Percentiles rank a stretch among this genome's conserved stretches.
Conservation (phyloP, 2,113 vertebrate genomes). For the Copsychus sechellarum region DNA sequence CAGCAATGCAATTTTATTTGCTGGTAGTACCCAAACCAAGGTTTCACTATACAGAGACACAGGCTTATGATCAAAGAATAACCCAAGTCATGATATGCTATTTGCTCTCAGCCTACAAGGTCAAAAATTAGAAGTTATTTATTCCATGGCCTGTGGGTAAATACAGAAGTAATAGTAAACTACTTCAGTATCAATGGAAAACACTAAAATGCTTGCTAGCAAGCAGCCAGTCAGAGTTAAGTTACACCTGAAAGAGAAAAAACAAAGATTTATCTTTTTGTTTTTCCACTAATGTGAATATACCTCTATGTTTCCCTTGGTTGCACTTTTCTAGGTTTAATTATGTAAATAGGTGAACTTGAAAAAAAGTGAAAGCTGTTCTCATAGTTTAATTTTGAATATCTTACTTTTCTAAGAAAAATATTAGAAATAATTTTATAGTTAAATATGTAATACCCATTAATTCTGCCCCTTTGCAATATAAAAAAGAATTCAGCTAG, state of each 20-base stretch:
- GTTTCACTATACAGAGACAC: not conserved
- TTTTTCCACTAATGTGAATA: not conserved
- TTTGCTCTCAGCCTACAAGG: not conserved
- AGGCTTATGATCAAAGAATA: not conserved
- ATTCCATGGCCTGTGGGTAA: not conserved
- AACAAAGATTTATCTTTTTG: not conserved
- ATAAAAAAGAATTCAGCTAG: not conserved
- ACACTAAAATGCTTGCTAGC: not conserved
- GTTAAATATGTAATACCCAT: not conserved
- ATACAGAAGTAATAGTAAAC: not conserved
- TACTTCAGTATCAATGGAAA: not conserved
- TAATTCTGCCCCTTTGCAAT: not conserved
- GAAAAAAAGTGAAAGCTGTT: not conserved
- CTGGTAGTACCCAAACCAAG: not conserved
- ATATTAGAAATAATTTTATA: not conserved
- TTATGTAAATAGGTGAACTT: not conserved
- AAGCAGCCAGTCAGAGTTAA: not conserved
- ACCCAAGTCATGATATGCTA: not conserved
- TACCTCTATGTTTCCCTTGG: not conserved
- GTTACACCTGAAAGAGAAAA: not conserved
- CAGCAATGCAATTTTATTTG: not conserved
- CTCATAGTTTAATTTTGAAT: not conserved
- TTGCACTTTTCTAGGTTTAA: not conserved
- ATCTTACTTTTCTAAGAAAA: not conserved
- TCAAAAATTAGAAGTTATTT: not conserved